Evolutionary conservation across 2,113 vertebrate species (phyloP), one percentile per base, ranked within the genome.

Genomic region (Rhinopithecus roxellana): DNA sequence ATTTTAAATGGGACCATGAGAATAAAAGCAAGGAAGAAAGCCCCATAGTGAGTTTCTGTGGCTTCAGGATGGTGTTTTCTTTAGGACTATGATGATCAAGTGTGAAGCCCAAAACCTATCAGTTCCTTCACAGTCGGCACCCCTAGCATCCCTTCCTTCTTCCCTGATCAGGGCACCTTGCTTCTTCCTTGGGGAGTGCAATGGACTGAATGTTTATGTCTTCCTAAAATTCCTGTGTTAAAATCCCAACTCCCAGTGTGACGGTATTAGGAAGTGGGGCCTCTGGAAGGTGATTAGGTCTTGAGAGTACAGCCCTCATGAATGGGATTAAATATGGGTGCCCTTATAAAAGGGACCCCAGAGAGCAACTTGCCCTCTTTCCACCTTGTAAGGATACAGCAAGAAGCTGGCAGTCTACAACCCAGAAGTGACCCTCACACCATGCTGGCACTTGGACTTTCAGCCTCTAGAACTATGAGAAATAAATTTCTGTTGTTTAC

Each of bases 71-170:
- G 80, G 16, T 13, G 48, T 90, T n/a, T n/a, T n/a, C n/a, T n/a
- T n/a, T 14, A 23, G 35, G 30, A 43, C 12, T 3, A n/a, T 22
- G 40, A 30, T 30, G 18, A 6, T 16, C 52, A 6, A 12, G 23
- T 3, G 18, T 55, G 40, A 50, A 11, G 25, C 12, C 35, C 6
- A 30, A 3, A 38, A 25, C 43, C 43, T 4, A 3, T 5, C 1
- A 0, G 70, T 12, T 64, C 45, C 93, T 20, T 17, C 61, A 0
- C 25, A 27, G 55, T 0, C 0, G 0, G 2, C 43, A 69, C 27
- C 40, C 3, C 74, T 8, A 0, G 72, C 20, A 1, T 0, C 25
- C 40, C 25, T 14, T 6, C 14, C 16, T 52, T 55, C 25, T 13
- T 69, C 78, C 43, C 61, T 17, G 40, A 9, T 59, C n/a, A 8